phyloP scores from a whole-genome alignment of 2,113 vertebrate species.

The Entomyzon cyanotis region DNA sequence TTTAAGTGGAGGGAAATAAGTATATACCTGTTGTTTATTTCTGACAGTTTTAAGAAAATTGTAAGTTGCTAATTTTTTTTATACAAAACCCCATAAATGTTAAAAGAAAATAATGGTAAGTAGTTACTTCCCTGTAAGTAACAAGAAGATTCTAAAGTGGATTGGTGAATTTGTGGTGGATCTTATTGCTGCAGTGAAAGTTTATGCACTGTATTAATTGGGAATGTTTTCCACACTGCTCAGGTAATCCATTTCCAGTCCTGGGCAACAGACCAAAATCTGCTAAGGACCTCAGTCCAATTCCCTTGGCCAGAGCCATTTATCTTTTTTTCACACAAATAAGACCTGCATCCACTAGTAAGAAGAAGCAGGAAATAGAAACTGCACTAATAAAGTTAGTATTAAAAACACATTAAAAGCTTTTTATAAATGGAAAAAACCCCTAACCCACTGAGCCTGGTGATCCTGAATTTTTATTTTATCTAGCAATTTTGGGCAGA shows the following conservation, averaged over 20 bases:
- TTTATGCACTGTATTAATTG: conserved; percentile 14
- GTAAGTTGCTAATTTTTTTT: not conserved
- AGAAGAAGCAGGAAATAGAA: not conserved
- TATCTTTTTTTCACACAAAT: not conserved
- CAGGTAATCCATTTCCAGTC: not conserved
- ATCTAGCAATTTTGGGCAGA: not conserved
- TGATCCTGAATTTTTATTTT: not conserved
- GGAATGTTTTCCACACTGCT: not conserved
- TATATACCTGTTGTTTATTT: not conserved
- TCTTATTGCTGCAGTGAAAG: not conserved
- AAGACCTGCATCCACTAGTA: not conserved
- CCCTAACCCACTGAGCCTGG: accelerated
- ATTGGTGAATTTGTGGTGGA: not conserved
- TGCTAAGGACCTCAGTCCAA: not conserved
- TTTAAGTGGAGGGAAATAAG: not conserved
- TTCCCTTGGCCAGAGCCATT: not conserved
- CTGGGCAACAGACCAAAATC: conserved; percentile 25
- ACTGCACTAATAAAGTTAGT: not conserved
- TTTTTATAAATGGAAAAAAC: not conserved
- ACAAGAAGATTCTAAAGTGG: not conserved
- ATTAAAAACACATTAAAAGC: not conserved
- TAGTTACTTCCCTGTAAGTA: not conserved
- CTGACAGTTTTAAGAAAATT: not conserved
- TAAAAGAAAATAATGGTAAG: not conserved
- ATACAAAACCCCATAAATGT: not conserved